Evolutionary conservation across 30 jellyfish, hydroid and myxozoan genomes (phyloP).

Genomic region (Sanderia malayensis): DNA sequence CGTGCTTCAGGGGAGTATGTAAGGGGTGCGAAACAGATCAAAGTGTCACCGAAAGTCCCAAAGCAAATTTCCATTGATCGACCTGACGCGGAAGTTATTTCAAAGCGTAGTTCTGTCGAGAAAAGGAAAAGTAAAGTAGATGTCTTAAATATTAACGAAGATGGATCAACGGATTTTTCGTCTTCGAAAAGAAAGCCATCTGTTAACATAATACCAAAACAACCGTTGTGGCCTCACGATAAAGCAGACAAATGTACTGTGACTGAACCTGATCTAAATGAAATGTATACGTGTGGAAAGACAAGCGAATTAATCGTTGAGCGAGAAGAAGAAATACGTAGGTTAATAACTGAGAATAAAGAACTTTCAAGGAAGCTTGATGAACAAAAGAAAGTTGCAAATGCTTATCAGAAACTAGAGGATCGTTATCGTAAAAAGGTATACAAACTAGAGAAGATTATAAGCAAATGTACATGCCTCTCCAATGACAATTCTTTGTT

Average conservation of each 20-base stretch:
- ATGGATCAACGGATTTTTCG: background rate
- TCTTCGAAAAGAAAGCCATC: background rate
- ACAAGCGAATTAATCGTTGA: conserved; percentile 18
- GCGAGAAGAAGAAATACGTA: conserved; percentile 22
- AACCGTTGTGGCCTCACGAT: background rate
- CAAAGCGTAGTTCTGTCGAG: background rate
- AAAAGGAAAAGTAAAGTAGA: background rate
- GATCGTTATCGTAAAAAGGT: conserved; percentile 91
- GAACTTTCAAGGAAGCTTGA: conserved; percentile 60
- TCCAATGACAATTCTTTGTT: background rate
- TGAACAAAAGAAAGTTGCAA: conserved; percentile 95
- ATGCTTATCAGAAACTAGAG: conserved; percentile 92
- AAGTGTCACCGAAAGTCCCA: background rate
- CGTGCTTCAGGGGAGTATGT: conserved; percentile 77
- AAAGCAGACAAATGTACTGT: conserved; percentile 33
- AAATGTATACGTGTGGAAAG: background rate
- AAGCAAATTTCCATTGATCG: background rate
- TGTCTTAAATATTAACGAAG: background rate
- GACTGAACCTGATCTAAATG: background rate
- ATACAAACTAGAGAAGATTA: conserved; percentile 51
- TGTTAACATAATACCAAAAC: background rate
- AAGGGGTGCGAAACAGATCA: conserved; percentile 12
- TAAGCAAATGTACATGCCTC: conserved; percentile 65
- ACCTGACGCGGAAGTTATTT: background rate
- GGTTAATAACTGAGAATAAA: conserved; percentile 33